Evolutionary conservation across 2,797 vertebrate genomes (phyloP).

Genomic region (Notolepis coatsorum): DNA sequence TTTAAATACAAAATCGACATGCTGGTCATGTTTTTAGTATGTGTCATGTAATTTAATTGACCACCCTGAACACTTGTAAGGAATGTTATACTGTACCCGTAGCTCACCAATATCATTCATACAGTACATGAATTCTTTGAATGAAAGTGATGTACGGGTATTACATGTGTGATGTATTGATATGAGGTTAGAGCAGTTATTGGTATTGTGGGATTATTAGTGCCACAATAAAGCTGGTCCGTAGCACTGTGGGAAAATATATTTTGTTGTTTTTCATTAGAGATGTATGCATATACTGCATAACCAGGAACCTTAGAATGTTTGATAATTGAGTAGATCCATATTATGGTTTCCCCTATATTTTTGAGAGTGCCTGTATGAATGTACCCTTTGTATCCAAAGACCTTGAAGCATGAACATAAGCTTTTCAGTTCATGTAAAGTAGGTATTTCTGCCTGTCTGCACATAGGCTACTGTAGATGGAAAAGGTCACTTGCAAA

Average conservation of each 20-base stretch:
- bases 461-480: no score
- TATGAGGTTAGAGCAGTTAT: background rate
- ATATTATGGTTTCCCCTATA: slow-evolving; percentile 4
- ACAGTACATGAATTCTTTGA: slow-evolving; percentile 23
- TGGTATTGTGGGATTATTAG: no score
- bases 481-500: no score
- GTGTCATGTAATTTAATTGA: slow-evolving; percentile 63
- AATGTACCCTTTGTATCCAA: background rate
- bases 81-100: slow-evolving; percentile 26
- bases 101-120: slow-evolving; percentile 48
- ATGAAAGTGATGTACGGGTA: background rate
- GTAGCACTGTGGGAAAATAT: background rate
- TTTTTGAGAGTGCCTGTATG: background rate
- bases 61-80: slow-evolving; percentile 44
- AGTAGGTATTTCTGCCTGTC: no score
- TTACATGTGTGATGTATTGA: background rate
- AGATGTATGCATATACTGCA: background rate
- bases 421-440: no score
- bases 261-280: slow-evolving; percentile 2
- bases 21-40: slow-evolving; percentile 75
- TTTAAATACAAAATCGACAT: slow-evolving; percentile 69
- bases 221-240: slow-evolving; percentile 12
- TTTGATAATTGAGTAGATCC: background rate
- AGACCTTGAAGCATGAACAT: background rate
- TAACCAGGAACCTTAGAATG: background rate